phyloP scores from a whole-genome alignment of 2,888 invertebrate species.

The Encarsia formosa region DNA sequence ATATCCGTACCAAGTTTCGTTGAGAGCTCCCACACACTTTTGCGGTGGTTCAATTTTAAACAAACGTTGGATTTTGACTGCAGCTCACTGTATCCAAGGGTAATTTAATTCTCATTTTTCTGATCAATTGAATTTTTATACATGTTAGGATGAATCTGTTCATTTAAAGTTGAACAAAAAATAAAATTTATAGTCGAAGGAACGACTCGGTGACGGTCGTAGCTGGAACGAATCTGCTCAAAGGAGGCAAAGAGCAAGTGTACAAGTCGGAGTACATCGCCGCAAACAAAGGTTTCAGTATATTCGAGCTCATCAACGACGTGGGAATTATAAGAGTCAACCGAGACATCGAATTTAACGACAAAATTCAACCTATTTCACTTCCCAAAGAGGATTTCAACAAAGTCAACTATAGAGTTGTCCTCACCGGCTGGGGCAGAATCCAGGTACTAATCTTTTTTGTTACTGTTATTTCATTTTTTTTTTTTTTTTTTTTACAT shows the following conservation, averaged over 20 bases:
- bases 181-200: background rate
- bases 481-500: too few relatives aligned
- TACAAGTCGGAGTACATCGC: slow-evolving; percentile 12
- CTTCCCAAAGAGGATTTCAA: slow-evolving; percentile 9
- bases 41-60: slow-evolving; percentile 56
- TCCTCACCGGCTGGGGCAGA: slow-evolving; percentile 14
- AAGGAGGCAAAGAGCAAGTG: background rate
- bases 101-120: too few relatives aligned
- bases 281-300: slow-evolving; percentile 4
- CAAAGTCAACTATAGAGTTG: background rate
- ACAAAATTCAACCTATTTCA: slow-evolving; percentile 9
- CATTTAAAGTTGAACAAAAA: background rate
- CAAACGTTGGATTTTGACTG: slow-evolving; percentile 53
- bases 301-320: background rate
- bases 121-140: too few relatives aligned
- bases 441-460: too few relatives aligned
- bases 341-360: slow-evolving; percentile 7
- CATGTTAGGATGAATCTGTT: too few relatives aligned
- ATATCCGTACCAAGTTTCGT: background rate
- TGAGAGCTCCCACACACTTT: slow-evolving; percentile 39
- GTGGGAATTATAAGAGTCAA: slow-evolving; percentile 11
- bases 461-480: too few relatives aligned
- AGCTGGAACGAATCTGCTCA: slow-evolving; percentile 3
- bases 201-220: background rate
- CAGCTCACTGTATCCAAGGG: slow-evolving; percentile 50